Percentiles rank a stretch among this genome's conserved stretches.
phyloP scores from a whole-genome alignment of 2,113 vertebrate species.

The Vulpes vulpes region DNA sequence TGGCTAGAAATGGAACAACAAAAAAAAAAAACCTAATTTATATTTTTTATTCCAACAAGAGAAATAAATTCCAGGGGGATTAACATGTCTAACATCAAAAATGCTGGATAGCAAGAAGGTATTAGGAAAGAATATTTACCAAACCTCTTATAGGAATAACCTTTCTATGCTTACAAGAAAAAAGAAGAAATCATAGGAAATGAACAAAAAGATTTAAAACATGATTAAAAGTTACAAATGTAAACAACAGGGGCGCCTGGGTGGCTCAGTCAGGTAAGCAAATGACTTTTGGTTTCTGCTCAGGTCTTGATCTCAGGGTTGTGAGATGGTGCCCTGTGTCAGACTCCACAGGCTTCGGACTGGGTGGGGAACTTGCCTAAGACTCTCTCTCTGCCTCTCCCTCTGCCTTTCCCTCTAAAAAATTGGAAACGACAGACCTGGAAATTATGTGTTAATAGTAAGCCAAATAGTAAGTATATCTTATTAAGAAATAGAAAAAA shows the following conservation, averaged over 20 bases:
- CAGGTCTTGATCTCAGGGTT: neutral
- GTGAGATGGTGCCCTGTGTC: fast-evolving
- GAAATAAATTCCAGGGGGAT: neutral
- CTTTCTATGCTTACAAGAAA: neutral
- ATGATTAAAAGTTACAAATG: neutral
- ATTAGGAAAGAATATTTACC: neutral
- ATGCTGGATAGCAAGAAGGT: neutral
- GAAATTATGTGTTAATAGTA: too few species aligned
- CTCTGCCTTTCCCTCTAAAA: neutral
- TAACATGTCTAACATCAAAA: neutral
- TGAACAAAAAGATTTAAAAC: neutral
- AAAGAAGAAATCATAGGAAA: neutral
- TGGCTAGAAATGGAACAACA: neutral
- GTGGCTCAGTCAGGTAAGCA: neutral
- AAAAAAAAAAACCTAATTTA: neutral
- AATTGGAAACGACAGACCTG: too few species aligned
- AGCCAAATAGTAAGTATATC: too few species aligned
- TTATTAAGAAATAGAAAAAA: too few species aligned
- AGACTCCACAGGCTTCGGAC: neutral
- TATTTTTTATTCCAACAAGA: neutral
- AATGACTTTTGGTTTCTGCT: neutral
- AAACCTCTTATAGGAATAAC: neutral
- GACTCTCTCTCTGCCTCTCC: neutral
- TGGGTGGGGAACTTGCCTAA: neutral
- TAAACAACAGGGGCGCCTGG: neutral